Evolutionary conservation across 2,113 vertebrate genomes (phyloP), one percentile per base, ranked within the genome.

Genomic region (Bubo bubo): DNA sequence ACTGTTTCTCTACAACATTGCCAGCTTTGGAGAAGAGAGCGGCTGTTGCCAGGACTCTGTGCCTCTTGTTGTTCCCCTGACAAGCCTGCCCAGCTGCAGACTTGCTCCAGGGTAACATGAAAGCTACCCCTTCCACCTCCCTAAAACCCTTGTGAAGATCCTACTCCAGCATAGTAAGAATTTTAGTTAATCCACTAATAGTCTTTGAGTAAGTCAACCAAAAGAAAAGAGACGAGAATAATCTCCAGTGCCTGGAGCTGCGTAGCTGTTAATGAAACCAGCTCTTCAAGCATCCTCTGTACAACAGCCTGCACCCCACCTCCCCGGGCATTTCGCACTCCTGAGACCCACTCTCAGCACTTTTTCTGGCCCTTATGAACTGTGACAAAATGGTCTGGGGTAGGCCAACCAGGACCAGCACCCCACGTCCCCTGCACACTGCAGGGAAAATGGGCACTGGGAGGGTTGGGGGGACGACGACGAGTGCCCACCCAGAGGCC

Each of bases 141-240:
- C 2, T 34, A 72, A 89, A 15, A 10, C 21, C 18, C 45, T 68
- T 55, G 27, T 6, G 9, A 88, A 74, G 85, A 87, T 64, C 79
- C 58, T 63, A 66, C 84, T 93, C 70, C 87, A 72, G 79, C 64
- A 45, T 91, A 7, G 0, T 41, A 79, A 90, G 67, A 90, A 86
- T 82, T 91, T 64, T 39, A 14, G 67, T 93, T 96, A 91, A 97
- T 95, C 91, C 90, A 67, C 67, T 96, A 90, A 92, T 60, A 88
- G 93, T 55, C 84, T 93, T 87, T 75, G 43, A 92, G 18, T 83
- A 95, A 95, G 11, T 88, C 12, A 0, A 70, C 62, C 67, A 86
- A 94, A 94, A 92, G 86, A 86, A 52, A 24, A 47, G 79, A 88
- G 32, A 72, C 0, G 2, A 81, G 52, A 88, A 93, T 86, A 71